These are phyloP conservation scores for Macropis europaea DNA, from an alignment of 2,888 invertebrate genomes.

Conservation along the genomic window DNA sequence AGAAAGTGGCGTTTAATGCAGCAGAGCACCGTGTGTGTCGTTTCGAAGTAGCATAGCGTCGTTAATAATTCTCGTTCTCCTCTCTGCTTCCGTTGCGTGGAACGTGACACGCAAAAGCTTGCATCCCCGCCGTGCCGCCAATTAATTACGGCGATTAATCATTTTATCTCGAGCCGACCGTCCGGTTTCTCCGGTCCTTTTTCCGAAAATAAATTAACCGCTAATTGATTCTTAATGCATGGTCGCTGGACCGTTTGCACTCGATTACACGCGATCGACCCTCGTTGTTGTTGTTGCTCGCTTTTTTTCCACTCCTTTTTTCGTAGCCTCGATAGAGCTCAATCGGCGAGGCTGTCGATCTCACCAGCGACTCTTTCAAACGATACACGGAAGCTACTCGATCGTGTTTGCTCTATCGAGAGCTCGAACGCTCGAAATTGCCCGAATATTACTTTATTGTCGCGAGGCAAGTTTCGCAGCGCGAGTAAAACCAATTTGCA, in stretches of 20 bases:
- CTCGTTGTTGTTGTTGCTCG: background rate
- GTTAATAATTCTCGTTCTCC: slow-evolving; percentile 56
- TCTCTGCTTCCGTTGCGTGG: slow-evolving; percentile 1
- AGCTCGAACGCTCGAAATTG: background rate
- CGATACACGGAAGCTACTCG: background rate
- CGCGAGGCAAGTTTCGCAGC: no score
- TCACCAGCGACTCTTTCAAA: background rate
- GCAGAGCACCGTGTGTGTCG: slow-evolving; percentile 28
- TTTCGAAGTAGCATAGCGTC: slow-evolving; percentile 25
- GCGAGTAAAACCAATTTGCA: no score
- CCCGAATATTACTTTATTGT: no score
- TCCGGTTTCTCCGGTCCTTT: slow-evolving; percentile 28
- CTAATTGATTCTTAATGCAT: slow-evolving; percentile 59
- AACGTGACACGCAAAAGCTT: slow-evolving; percentile 41
- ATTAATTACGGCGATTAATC: slow-evolving; percentile 71
- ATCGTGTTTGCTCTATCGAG: background rate
- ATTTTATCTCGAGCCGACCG: slow-evolving; percentile 56
- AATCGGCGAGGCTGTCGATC: background rate
- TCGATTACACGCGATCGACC: slow-evolving; percentile 5
- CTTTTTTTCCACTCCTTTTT: background rate
- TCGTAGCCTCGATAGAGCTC: background rate
- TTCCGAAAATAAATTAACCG: slow-evolving; percentile 56
- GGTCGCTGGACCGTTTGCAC: background rate
- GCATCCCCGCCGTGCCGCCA: slow-evolving; percentile 29
- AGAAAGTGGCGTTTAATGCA: slow-evolving; percentile 33